phyloP scores from a whole-genome alignment of 2,797 vertebrate genomes.

The Sciurus vulgaris region DNA sequence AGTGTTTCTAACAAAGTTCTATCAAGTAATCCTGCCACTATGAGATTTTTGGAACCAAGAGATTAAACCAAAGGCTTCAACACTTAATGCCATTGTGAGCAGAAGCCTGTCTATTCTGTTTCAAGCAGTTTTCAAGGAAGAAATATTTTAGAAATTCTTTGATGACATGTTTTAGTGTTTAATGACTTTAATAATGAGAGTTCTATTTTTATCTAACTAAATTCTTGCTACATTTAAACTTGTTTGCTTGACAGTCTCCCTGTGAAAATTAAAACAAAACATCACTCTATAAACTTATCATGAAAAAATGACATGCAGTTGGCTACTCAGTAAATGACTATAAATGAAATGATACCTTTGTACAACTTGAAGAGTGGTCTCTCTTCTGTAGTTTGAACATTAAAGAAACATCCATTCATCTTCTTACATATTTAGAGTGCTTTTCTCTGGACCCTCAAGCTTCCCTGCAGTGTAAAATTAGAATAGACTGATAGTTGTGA shows the following conservation, averaged over 20 bases:
- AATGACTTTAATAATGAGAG: neutral
- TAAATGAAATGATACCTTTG: neutral
- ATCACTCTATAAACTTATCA: neutral
- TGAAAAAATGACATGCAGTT: neutral
- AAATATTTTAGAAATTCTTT: slow-evolving; percentile 54
- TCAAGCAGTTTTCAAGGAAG: slow-evolving; percentile 60
- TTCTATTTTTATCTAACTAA: slow-evolving; percentile 40
- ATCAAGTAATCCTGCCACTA: neutral
- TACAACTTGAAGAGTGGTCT: slow-evolving; percentile 24
- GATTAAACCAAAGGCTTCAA: slow-evolving; percentile 35
- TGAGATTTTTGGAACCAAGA: slow-evolving; percentile 51
- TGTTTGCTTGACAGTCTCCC: slow-evolving; percentile 4
- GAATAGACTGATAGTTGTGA: slow-evolving; percentile 17
- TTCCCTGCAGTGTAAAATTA: slow-evolving; percentile 25
- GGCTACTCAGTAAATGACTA: slow-evolving; percentile 18
- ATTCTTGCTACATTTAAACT: slow-evolving; percentile 28
- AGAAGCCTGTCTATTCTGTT: slow-evolving; percentile 48
- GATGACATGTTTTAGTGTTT: slow-evolving; percentile 32
- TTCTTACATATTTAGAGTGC: slow-evolving; percentile 19
- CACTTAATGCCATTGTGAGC: neutral
- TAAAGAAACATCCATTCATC: slow-evolving; percentile 33
- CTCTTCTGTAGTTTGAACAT: slow-evolving; percentile 27
- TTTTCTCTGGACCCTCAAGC: slow-evolving; percentile 36
- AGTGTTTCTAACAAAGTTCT: neutral
- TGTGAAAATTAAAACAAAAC: slow-evolving; percentile 53